Conservation (phyloP, 2,888 invertebrate genomes). For the Zygaena filipendulae region DNA sequence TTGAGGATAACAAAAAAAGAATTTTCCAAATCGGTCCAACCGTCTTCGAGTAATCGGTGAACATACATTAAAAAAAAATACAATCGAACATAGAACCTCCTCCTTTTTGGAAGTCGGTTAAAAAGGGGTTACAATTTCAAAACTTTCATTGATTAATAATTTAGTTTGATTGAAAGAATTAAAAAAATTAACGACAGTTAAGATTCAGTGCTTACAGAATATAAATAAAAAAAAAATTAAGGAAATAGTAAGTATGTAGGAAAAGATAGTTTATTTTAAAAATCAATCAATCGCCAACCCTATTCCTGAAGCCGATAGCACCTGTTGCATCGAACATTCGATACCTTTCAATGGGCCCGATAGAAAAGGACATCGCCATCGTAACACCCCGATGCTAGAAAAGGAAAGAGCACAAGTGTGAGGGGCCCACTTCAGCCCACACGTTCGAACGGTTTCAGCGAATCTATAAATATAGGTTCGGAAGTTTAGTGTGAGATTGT, state of each 20-base stretch:
- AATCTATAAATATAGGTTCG: conserved; percentile 59
- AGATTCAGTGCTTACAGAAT: too few relatives aligned
- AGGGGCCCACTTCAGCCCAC: conserved; percentile 53
- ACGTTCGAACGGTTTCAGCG: conserved; percentile 58
- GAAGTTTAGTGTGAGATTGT: conserved; percentile 30
- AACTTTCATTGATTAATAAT: too few relatives aligned
- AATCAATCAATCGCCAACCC: conserved; percentile 52
- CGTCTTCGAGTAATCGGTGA: too few relatives aligned
- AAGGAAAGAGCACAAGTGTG: conserved; percentile 32
- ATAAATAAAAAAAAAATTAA: too few relatives aligned
- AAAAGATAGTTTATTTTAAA: conserved; percentile 8
- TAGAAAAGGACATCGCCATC: conserved; percentile 26
- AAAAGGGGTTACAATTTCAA: too few relatives aligned
- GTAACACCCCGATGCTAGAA: conserved; percentile 17
- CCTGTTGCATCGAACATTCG: conserved; percentile 65
- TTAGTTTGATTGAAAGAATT: not conserved
- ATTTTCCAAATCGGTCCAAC: too few relatives aligned
- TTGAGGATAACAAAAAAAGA: too few relatives aligned
- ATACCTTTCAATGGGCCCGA: conserved; percentile 62
- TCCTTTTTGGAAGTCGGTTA: too few relatives aligned
- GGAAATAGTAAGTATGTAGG: too few relatives aligned
- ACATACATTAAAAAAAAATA: too few relatives aligned
- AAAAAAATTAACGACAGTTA: too few relatives aligned
- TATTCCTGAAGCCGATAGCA: conserved; percentile 53
- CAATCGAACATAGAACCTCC: too few relatives aligned